A percentile compares a stretch with the other conserved stretches of the same genome.
Conservation (phyloP, 2,797 vertebrate species). For the Steatocranus sp. region DNA sequence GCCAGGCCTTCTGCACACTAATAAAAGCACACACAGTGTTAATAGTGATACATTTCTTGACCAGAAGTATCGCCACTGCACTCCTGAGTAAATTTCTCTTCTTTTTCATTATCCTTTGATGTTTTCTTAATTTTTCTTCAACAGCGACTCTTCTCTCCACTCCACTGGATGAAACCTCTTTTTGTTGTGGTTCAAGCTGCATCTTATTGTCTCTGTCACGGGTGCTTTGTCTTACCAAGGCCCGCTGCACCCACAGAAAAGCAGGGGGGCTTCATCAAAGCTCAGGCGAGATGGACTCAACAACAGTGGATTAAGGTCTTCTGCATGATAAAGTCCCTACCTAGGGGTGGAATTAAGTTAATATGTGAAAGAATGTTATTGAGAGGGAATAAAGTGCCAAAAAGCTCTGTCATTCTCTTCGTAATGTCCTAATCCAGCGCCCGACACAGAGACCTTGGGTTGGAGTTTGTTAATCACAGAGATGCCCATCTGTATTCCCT, state of each 20-base stretch:
- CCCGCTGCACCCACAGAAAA: constrained; percentile 88
- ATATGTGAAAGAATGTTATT: constrained; percentile 99
- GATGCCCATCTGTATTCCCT: constrained; percentile 97
- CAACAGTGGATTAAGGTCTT: constrained; percentile 99
- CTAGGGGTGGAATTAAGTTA: constrained; percentile 99
- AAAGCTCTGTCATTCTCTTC: constrained; percentile 97
- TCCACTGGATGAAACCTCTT: constrained; percentile 82
- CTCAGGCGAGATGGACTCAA: constrained; percentile 90
- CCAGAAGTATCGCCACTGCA: constrained; percentile 59
- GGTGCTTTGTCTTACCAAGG: constrained; percentile 98
- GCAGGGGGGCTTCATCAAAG: constrained; percentile 91
- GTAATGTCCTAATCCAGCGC: constrained; percentile 98
- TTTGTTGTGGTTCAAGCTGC: constrained; percentile 88
- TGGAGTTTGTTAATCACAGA: constrained; percentile 97
- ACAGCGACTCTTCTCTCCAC: constrained; percentile 77
- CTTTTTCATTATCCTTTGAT: constrained; percentile 63
- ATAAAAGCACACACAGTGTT: constrained; percentile 66
- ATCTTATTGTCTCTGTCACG: constrained; percentile 97
- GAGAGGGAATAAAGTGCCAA: constrained; percentile 99
- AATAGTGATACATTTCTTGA: constrained; percentile 78
- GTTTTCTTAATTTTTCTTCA: constrained; percentile 57
- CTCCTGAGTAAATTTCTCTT: constrained; percentile 55
- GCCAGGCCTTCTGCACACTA: constrained; percentile 79
- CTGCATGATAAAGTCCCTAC: constrained; percentile 99
- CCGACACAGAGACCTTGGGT: constrained; percentile 94